A percentile compares a stretch with the other conserved stretches of the same genome.
These are phyloP conservation scores for Tenualosa thibaudeaui DNA, from an alignment of 2,797 vertebrate species.

Conservation along the genomic window DNA sequence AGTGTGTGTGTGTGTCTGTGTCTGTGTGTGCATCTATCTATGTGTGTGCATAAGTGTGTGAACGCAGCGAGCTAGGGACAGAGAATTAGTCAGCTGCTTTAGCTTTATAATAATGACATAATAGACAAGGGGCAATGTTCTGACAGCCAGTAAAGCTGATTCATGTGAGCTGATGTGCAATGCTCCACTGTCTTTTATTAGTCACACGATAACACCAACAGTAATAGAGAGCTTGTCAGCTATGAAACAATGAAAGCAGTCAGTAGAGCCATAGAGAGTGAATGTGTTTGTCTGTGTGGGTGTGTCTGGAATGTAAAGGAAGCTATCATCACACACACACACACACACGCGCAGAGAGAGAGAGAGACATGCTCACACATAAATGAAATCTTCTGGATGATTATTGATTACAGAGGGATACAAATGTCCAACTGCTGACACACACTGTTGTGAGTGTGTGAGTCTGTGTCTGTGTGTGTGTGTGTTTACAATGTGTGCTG, in stretches of 20 bases:
- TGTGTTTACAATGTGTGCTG: not conserved
- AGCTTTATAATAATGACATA: not conserved
- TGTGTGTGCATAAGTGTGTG: not conserved
- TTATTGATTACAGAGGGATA: not conserved
- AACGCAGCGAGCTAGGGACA: not conserved
- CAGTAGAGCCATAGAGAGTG: not conserved
- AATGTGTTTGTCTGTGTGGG: not conserved
- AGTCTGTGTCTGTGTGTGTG: not conserved
- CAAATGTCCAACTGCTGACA: not conserved
- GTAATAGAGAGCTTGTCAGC: not conserved
- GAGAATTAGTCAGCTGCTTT: not conserved
- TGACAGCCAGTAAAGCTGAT: slow-evolving; percentile 5
- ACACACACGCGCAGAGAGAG: not conserved
- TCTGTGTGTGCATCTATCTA: not conserved
- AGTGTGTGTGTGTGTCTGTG: not conserved
- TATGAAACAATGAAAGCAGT: not conserved
- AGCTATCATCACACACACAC: not conserved
- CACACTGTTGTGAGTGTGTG: not conserved
- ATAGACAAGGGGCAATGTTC: not conserved
- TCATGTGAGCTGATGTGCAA: slow-evolving; percentile 15
- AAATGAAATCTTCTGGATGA: not conserved
- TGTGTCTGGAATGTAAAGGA: not conserved
- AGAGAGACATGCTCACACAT: not conserved
- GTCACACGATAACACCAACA: not conserved
- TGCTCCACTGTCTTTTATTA: not conserved